Evolutionary conservation across 2,888 invertebrate genomes (phyloP).

Genomic region (Athripsodes cinereus): DNA sequence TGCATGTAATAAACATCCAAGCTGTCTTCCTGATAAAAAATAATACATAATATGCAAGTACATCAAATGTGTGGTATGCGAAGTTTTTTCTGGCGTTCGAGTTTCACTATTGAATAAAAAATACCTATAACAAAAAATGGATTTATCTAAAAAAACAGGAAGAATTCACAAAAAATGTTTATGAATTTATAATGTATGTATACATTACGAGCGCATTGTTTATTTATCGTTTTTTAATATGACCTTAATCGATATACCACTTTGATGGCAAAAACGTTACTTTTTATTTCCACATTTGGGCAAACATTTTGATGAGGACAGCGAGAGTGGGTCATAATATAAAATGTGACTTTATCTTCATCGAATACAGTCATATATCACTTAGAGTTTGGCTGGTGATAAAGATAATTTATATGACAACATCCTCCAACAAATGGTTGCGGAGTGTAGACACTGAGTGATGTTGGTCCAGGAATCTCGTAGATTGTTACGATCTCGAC

Average conservation of each 20-base stretch:
- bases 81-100: too few species aligned
- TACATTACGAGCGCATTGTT: background rate
- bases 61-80: too few species aligned
- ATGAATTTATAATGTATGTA: too few species aligned
- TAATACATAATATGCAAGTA: too few species aligned
- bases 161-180: too few species aligned
- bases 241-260: too few species aligned
- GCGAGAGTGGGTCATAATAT: constrained; percentile 20
- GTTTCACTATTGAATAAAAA: too few species aligned
- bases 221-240: background rate
- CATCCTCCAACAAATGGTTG: constrained; percentile 21
- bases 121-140: too few species aligned
- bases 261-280: too few species aligned
- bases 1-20: too few species aligned
- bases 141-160: too few species aligned
- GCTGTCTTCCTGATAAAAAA: too few species aligned
- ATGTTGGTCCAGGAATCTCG: constrained; percentile 13
- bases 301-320: background rate
- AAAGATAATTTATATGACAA: constrained; percentile 27
- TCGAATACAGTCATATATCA: constrained; percentile 22
- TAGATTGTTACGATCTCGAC: background rate
- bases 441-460: constrained; percentile 22
- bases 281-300: background rate
- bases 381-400: constrained; percentile 23
- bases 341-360: constrained; percentile 25